Evolutionary conservation across 23 tunicate genomes (phyloP).

Genomic region (Diplosoma virens): DNA sequence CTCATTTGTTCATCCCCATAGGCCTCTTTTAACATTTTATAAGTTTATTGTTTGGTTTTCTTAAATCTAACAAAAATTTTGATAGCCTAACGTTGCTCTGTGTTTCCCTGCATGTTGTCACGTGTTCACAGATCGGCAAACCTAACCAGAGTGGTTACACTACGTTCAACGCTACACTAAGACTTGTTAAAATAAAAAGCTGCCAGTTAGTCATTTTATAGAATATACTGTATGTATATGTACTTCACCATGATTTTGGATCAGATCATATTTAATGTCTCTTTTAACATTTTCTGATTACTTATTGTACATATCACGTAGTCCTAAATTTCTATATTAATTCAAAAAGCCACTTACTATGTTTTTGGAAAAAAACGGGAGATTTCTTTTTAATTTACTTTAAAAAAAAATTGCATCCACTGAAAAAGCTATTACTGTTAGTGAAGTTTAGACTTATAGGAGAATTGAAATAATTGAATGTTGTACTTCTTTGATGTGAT

Average conservation of each 20-base stretch:
- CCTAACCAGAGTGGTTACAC: slow-evolving; percentile 9
- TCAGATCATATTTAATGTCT: no score
- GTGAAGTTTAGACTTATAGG: no score
- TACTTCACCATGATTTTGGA: slow-evolving; percentile 6
- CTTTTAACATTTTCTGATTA: no score
- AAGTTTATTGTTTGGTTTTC: not conserved
- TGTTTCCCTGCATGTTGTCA: slow-evolving; percentile 6
- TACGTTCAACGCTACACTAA: not conserved
- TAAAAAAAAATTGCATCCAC: no score
- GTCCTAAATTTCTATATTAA: no score
- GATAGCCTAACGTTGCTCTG: slow-evolving; percentile 6
- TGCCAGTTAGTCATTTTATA: not conserved
- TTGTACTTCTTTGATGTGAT: no score
- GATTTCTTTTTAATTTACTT: no score
- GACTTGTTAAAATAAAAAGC: not conserved
- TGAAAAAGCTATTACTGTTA: no score
- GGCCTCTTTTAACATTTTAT: slow-evolving; percentile 3
- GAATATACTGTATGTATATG: not conserved
- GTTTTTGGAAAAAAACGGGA: no score
- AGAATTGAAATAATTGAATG: no score
- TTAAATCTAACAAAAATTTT: slow-evolving; percentile 4
- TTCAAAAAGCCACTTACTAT: no score
- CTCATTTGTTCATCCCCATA: slow-evolving; percentile 22
- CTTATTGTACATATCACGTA: no score
- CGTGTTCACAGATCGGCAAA: slow-evolving; percentile 11